Conservation (phyloP, 2,113 vertebrate genomes). For the Campylomormyrus numenius region DNA sequence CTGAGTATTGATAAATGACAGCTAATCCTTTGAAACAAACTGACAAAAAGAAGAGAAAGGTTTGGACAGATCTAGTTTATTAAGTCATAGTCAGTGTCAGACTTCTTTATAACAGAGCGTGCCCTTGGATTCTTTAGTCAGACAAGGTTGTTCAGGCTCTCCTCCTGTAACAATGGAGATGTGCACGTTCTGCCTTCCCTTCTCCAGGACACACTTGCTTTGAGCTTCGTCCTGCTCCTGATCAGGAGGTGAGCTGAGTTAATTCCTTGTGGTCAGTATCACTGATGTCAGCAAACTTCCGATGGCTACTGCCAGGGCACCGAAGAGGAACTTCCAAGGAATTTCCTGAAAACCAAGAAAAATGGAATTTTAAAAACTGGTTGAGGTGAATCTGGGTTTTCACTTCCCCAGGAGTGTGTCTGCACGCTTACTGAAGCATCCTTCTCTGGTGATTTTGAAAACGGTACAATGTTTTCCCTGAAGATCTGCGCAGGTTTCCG, state of each 20-base stretch:
- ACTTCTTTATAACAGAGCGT: neutral
- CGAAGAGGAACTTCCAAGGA: slow-evolving; percentile 63
- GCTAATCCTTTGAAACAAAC: neutral
- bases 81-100: neutral
- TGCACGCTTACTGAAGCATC: slow-evolving; percentile 47
- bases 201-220: neutral
- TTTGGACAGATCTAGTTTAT: neutral
- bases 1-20: neutral
- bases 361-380: slow-evolving; percentile 11
- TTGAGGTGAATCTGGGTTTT: neutral
- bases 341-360: slow-evolving; percentile 51
- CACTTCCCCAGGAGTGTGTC: neutral
- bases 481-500: slow-evolving; percentile 47
- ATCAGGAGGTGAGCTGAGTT: slow-evolving; percentile 25
- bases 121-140: neutral
- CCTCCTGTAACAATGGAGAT: neutral
- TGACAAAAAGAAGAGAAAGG: neutral
- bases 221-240: neutral
- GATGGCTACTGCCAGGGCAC: slow-evolving; percentile 62
- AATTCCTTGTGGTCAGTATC: slow-evolving; percentile 60
- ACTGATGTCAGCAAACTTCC: slow-evolving; percentile 62
- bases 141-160: neutral
- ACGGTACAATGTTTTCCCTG: slow-evolving; percentile 48
- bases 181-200: neutral
- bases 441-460: slow-evolving; percentile 45